Evolutionary conservation across 1,140 invertebrate genomes (phyloP), one percentile per base, ranked within the genome.

Genomic region (Scylla paramamosain): DNA sequence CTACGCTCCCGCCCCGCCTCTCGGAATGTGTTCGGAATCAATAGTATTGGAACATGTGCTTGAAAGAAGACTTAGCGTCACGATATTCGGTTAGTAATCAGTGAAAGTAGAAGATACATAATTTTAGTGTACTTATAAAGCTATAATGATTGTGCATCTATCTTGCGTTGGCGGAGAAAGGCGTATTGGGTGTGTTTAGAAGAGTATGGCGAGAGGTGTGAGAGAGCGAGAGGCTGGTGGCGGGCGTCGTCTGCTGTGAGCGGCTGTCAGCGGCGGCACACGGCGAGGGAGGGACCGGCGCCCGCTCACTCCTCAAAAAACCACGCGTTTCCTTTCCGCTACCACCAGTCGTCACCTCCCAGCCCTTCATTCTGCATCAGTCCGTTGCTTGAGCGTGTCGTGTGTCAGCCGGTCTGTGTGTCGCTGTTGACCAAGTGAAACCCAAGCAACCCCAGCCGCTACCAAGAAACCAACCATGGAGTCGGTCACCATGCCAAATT

Each of bases 401-500:
- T 77, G 67, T 25, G 20, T 20, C 20, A 77, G 25, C 67, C 20
- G n/a, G 67, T 77, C 67, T 77, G 67, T 77, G 67, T 77, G 67
- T 77, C 67, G 25, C 67, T 77, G 67, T 77, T 77, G 67, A 77
- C 67, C 67, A 77, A 20, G 67, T 7, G 67, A n/a, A 7, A 77
- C 0, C n/a, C 67, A 20, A n/a, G 20, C 89, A 10, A 91, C 7
- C 89, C 46, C 0, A 28, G 45, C 25, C 31, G 39, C 39, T 39
- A 39, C 39, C 39, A 39, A 39, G 39, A 39, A 39, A 39, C 39
- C 39, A 39, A 91, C 7, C 39, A 95, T 95, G 95, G 95, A 95
- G 32, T 96, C 96, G 7, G 95, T 96, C 45, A 96, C 96, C 29
- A 96, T 97, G 96, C 98, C 98, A 93, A 99, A 99, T 97, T 99